phyloP scores from a whole-genome alignment of 2,888 invertebrate genomes.

The Cyrtodaria siliqua region DNA sequence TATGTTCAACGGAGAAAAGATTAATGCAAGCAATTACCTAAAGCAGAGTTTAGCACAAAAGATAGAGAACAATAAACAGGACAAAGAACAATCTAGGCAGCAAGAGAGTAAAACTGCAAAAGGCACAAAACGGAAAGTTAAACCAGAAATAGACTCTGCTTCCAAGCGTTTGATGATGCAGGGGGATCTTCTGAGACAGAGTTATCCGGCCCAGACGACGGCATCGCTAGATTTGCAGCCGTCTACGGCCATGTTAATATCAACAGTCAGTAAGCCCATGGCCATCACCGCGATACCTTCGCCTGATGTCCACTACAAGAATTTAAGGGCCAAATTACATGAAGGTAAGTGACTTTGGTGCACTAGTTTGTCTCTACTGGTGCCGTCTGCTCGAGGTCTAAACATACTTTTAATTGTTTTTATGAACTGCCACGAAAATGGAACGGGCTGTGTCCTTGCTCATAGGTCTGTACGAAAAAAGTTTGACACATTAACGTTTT shows the following conservation, averaged over 20 bases:
- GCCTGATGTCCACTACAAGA: conserved; percentile 40
- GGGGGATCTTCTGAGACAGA: conserved; percentile 6
- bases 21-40: conserved; percentile 15
- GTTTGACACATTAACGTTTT: too few species aligned
- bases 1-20: conserved; percentile 42
- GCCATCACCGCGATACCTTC: conserved; percentile 62
- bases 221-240: conserved; percentile 32
- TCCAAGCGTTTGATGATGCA: conserved; percentile 27
- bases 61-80: conserved; percentile 6
- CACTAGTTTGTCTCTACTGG: background rate
- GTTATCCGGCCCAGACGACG: background rate
- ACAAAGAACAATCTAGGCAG: background rate
- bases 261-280: conserved; percentile 62
- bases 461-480: too few species aligned
- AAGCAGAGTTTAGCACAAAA: conserved; percentile 31
- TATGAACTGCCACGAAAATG: too few species aligned
- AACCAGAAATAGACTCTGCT: conserved; percentile 18
- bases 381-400: too few species aligned
- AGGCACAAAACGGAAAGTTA: conserved; percentile 11
- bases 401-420: too few species aligned
- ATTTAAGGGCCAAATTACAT: background rate
- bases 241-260: conserved; percentile 46
- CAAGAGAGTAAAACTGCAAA: background rate
- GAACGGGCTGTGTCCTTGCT: too few species aligned
- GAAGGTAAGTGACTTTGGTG: conserved; percentile 3